phyloP scores from a whole-genome alignment of 2,113 vertebrate species.

The Patagioenas fasciata region DNA sequence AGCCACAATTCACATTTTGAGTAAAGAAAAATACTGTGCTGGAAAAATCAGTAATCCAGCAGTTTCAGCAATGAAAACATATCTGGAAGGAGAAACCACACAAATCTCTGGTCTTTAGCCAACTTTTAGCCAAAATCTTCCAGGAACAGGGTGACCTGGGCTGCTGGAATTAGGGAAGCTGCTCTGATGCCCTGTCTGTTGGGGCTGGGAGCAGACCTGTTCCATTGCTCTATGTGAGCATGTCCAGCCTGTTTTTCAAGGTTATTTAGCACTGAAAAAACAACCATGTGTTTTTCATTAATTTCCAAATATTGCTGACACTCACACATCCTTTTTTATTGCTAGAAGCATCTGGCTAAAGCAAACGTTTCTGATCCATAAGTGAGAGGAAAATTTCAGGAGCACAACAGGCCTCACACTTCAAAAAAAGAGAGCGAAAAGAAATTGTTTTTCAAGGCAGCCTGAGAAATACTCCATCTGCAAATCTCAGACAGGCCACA shows the following conservation, averaged over 20 bases:
- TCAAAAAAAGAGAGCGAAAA: not conserved
- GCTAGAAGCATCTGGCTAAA: not conserved
- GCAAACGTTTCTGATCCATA: not conserved
- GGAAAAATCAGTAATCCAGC: not conserved
- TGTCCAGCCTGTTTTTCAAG: not conserved
- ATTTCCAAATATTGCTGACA: not conserved
- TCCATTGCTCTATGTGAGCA: not conserved
- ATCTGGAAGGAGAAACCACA: not conserved
- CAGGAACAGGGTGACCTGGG: fast-evolving
- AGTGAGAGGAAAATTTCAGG: fast-evolving
- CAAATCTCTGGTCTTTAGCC: not conserved
- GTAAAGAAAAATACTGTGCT: not conserved
- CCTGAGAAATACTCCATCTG: not conserved
- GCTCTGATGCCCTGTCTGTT: not conserved
- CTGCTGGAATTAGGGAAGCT: not conserved
- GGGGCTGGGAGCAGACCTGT: not conserved
- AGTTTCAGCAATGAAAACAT: not conserved
- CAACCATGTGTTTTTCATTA: not conserved
- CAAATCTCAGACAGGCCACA: not conserved
- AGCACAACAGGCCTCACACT: not conserved
- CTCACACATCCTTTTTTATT: not conserved
- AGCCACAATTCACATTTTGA: not conserved
- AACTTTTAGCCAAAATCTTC: not conserved
- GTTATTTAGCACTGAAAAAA: not conserved
- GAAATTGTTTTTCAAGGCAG: not conserved